Conservation (phyloP, 2,797 vertebrate species). For the Thamnophis elegans region DNA sequence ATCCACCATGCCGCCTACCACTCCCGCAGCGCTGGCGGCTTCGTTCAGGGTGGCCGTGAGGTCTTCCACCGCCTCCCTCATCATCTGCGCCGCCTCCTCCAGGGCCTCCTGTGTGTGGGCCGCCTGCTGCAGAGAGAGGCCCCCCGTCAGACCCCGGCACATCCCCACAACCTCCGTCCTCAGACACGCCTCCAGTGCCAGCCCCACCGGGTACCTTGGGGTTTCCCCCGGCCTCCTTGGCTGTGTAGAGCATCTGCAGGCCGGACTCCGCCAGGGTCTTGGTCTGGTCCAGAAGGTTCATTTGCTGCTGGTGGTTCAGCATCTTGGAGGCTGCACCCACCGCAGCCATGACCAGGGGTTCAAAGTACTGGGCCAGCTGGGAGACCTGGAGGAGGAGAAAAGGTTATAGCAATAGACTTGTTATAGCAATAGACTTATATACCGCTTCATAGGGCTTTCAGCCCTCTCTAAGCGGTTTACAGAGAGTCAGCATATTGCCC, state of each 20-base stretch:
- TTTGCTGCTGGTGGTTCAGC: conserved; percentile 96
- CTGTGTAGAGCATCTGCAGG: conserved; percentile 94
- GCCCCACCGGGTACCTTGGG: conserved; percentile 79
- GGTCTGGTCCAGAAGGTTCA: conserved; percentile 96
- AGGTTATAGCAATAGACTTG: too few relatives aligned
- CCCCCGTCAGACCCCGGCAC: neutral
- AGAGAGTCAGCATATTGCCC: too few relatives aligned
- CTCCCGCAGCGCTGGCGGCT: conserved; percentile 90
- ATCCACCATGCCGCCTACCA: conserved; percentile 96
- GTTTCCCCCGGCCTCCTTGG: conserved; percentile 96
- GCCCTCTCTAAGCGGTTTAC: too few relatives aligned
- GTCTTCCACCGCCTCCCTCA: conserved; percentile 97
- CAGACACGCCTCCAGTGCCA: accelerated
- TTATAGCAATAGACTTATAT: too few relatives aligned
- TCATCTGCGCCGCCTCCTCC: conserved; percentile 97
- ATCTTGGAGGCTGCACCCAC: conserved; percentile 93
- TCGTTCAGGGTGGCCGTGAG: conserved; percentile 88
- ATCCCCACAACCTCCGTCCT: accelerated
- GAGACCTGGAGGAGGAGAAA: conserved; percentile 80
- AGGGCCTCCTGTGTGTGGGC: conserved; percentile 94
- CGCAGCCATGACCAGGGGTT: conserved; percentile 90
- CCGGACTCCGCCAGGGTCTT: conserved; percentile 94
- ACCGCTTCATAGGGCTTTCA: too few relatives aligned
- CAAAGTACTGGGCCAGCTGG: conserved; percentile 97
- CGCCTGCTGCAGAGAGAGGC: conserved; percentile 73